Conservation (phyloP, 2,888 invertebrate genomes). For the Tipula helvola region DNA sequence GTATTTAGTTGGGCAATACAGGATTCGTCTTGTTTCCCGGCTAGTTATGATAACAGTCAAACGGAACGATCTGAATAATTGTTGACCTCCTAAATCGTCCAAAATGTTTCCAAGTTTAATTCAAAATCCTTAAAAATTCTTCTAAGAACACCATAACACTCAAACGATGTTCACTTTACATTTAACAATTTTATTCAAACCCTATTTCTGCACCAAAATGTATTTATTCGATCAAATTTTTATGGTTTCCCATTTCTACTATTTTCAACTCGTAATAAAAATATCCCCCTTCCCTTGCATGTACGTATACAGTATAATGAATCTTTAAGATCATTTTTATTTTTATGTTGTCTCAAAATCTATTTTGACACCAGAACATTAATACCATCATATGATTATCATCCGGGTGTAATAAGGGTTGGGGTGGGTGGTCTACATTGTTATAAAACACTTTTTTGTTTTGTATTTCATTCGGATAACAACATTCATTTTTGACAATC, state of each 20-base stretch:
- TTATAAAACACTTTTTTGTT: background rate
- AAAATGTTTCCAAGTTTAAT: no score
- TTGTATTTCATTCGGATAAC: background rate
- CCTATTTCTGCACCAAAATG: background rate
- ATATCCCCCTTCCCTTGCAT: no score
- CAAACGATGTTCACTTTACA: background rate
- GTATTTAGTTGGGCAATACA: no score
- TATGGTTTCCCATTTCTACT: background rate
- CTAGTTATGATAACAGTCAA: no score
- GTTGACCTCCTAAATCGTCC: no score
- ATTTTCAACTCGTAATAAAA: background rate
- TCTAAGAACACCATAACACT: no score
- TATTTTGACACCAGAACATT: background rate
- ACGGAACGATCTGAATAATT: no score
- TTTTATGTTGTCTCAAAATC: background rate
- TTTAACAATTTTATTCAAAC: background rate
- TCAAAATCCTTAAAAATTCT: no score
- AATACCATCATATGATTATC: background rate
- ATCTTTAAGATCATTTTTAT: background rate
- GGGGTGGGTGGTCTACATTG: background rate
- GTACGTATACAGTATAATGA: background rate
- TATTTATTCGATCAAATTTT: no score
- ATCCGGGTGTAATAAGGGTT: background rate
- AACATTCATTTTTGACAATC: background rate
- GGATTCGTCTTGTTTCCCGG: no score